phyloP scores from a whole-genome alignment of 2,113 vertebrate species.

The Callipepla californica region DNA sequence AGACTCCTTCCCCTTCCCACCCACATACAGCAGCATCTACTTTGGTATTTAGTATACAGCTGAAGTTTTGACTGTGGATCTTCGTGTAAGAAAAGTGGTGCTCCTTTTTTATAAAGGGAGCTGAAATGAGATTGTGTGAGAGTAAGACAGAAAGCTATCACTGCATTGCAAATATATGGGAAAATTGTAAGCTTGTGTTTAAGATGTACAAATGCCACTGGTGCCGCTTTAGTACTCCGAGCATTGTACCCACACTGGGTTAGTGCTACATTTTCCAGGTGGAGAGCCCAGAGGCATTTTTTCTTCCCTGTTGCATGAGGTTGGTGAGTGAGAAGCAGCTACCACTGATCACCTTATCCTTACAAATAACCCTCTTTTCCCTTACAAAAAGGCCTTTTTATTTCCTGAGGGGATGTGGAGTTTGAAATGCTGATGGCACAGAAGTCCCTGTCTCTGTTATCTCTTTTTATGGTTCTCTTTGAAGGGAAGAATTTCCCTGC shows the following conservation, averaged over 20 bases:
- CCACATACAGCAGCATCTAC: constrained; percentile 57
- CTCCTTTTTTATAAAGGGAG: neutral
- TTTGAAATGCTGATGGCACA: constrained; percentile 71
- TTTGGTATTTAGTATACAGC: constrained; percentile 44
- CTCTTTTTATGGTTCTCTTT: constrained; percentile 71
- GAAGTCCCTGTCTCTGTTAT: constrained; percentile 62
- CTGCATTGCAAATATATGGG: neutral
- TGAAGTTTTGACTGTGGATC: constrained; percentile 26
- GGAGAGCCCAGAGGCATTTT: neutral
- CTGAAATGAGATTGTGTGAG: neutral
- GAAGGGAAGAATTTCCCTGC: constrained; percentile 61
- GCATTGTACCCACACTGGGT: neutral
- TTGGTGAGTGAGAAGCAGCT: neutral
- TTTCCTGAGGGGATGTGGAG: constrained; percentile 49
- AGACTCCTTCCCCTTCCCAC: constrained; percentile 52
- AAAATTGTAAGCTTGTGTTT: neutral
- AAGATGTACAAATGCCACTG: neutral
- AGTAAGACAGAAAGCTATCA: neutral
- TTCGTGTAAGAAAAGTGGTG: neutral
- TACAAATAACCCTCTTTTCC: constrained; percentile 45
- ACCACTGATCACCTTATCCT: constrained; percentile 19
- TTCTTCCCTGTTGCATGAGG: neutral
- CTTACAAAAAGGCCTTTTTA: neutral
- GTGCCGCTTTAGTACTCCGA: neutral
- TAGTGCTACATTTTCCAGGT: neutral